Evolutionary conservation across 1,140 invertebrate species (phyloP).

Genomic region (Plutomurus gul): DNA sequence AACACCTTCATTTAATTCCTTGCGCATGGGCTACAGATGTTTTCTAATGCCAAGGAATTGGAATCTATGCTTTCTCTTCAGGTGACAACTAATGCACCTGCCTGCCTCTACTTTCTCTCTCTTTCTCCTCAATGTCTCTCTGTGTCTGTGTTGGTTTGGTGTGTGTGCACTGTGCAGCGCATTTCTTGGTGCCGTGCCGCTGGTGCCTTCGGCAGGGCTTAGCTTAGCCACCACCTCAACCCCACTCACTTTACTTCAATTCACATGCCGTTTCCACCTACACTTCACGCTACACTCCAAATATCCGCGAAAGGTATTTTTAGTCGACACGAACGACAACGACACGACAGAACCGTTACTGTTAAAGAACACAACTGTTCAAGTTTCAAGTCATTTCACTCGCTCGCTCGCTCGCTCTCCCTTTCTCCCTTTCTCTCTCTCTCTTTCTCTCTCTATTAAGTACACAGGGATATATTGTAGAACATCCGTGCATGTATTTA

Average conservation of each 20-base stretch:
- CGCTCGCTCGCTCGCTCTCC: too few relatives aligned
- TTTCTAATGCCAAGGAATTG: conserved; percentile 5
- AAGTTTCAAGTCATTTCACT: too few relatives aligned
- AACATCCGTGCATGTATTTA: too few relatives aligned
- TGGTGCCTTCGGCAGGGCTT: neutral
- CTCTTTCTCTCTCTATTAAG: too few relatives aligned
- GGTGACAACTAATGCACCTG: conserved; percentile 28
- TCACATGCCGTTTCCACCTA: neutral
- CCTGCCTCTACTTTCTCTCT: neutral
- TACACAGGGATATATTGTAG: too few relatives aligned
- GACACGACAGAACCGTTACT: neutral
- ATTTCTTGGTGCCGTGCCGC: too few relatives aligned
- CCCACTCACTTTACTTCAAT: neutral
- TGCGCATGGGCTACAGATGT: neutral
- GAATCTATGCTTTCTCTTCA: conserved; percentile 24
- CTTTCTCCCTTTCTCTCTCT: too few relatives aligned
- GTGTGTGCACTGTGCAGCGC: neutral
- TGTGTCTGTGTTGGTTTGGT: neutral
- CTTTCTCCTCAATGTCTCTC: neutral
- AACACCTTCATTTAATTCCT: conserved; percentile 17
- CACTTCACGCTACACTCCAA: neutral
- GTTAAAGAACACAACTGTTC: too few relatives aligned
- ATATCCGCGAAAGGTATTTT: neutral
- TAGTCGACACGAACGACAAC: neutral
- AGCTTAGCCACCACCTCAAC: neutral